A percentile compares a stretch with the other conserved stretches of the same genome.
These are phyloP conservation scores for Menidia menidia DNA, from an alignment of 2,797 vertebrate species.

Conservation along the genomic window DNA sequence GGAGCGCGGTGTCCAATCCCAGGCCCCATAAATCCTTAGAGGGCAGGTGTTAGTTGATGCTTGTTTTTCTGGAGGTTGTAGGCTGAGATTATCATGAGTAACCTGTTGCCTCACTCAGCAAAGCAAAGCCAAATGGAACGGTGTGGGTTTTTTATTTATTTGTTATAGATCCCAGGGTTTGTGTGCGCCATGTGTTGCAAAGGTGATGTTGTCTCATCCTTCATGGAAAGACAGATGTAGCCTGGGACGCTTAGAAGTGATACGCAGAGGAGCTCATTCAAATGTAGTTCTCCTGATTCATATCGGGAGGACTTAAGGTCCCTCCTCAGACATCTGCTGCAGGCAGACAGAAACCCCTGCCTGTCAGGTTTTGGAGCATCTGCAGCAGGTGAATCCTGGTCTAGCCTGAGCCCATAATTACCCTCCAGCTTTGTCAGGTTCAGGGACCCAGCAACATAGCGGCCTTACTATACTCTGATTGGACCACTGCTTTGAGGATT, in stretches of 20 bases:
- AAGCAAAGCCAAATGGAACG: constrained; percentile 35
- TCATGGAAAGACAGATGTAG: constrained; percentile 3
- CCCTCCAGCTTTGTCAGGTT: constrained; percentile 61
- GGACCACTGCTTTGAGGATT: constrained; percentile 86
- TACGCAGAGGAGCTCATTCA: constrained; percentile 7
- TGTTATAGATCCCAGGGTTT: constrained; percentile 7
- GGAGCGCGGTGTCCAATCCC: constrained; percentile 66
- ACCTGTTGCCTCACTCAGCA: constrained; percentile 68
- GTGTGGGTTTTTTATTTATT: constrained; percentile 12
- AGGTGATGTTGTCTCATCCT: constrained; percentile 38
- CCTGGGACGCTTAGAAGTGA: constrained; percentile 4
- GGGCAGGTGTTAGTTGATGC: constrained; percentile 62
- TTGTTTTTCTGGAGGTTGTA: constrained; percentile 78
- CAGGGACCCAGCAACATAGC: constrained; percentile 53
- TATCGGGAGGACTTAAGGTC: neutral
- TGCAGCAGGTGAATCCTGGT: constrained; percentile 73
- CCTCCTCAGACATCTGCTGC: constrained; percentile 7
- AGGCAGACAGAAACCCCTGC: constrained; percentile 11
- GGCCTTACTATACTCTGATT: constrained; percentile 83
- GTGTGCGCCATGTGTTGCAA: constrained; percentile 10
- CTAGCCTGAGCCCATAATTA: constrained; percentile 84
- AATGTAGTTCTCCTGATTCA: constrained; percentile 1
- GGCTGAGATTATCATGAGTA: constrained; percentile 69
- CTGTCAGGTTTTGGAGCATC: constrained; percentile 47
- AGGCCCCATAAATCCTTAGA: constrained; percentile 46